Conservation (phyloP, 2,113 vertebrate genomes). For the Tragelaphus scriptus region DNA sequence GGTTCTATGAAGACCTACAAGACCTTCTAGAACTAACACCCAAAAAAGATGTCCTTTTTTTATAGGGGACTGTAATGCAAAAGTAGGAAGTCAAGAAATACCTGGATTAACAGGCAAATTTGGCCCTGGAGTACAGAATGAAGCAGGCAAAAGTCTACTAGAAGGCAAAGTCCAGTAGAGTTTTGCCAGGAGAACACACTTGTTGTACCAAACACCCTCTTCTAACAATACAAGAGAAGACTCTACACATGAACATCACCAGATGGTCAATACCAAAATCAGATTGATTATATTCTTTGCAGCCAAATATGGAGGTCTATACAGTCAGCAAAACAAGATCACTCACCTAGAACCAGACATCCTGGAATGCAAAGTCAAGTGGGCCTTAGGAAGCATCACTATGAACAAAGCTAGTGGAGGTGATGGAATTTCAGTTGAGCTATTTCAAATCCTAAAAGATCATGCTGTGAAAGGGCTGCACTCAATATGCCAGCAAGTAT, state of each 20-base stretch:
- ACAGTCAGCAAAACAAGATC: not conserved
- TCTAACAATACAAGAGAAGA: not conserved
- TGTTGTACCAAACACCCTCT: not conserved
- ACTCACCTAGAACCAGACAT: not conserved
- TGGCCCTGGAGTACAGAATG: not conserved
- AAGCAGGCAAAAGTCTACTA: no score
- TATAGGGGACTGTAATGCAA: not conserved
- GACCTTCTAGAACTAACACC: not conserved
- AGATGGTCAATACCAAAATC: not conserved
- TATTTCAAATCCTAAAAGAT: not conserved
- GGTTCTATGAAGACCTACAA: not conserved
- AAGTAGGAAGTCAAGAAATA: not conserved
- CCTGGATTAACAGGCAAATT: not conserved
- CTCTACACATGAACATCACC: not conserved
- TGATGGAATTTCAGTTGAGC: not conserved
- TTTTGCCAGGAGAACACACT: not conserved
- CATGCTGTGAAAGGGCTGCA: not conserved
- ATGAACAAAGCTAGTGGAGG: rapidly evolving
- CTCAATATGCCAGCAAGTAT: not conserved
- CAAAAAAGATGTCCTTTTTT: not conserved
- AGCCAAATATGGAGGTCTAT: not conserved
- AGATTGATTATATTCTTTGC: not conserved
- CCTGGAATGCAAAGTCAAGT: not conserved
- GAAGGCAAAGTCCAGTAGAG: not conserved
- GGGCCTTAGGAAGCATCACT: not conserved